Percentiles rank a stretch among this genome's conserved stretches.
Evolutionary conservation across 1,140 invertebrate species (phyloP).

Genomic region (Lucilia sericata): DNA sequence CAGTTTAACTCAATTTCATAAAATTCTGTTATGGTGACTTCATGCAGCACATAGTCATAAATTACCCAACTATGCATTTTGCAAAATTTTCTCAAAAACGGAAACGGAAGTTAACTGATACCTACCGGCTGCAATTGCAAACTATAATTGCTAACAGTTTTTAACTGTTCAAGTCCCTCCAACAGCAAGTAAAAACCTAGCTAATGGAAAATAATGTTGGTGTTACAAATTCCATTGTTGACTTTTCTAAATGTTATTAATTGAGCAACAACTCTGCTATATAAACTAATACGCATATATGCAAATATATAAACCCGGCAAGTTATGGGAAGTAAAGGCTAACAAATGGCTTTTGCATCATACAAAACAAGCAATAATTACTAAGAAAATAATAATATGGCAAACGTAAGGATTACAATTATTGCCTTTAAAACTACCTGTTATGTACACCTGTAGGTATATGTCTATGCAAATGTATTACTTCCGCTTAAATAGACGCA

Average conservation of each 20-base stretch:
- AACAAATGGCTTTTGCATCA: not conserved
- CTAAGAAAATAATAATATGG: no score
- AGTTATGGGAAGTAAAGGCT: no score
- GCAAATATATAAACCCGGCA: not conserved
- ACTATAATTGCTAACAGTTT: conserved; percentile 2
- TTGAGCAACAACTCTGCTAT: not conserved
- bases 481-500: conserved; percentile 11
- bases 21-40: no score
- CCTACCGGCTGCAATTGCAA: not conserved
- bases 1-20: no score
- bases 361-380: no score
- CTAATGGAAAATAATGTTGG: not conserved
- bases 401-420: no score
- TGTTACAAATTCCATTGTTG: not conserved
- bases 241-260: conserved; percentile 10
- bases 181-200: not conserved
- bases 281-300: not conserved
- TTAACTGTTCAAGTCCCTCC: not conserved
- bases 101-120: not conserved
- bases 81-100: not conserved
- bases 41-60: no score
- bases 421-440: not conserved
- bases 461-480: not conserved
- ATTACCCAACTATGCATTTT: no score
- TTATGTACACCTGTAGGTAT: not conserved